Evolutionary conservation across 2,888 invertebrate species (phyloP), one percentile per base, ranked within the genome.

Genomic region (Parapristionchus giblindavisi): DNA sequence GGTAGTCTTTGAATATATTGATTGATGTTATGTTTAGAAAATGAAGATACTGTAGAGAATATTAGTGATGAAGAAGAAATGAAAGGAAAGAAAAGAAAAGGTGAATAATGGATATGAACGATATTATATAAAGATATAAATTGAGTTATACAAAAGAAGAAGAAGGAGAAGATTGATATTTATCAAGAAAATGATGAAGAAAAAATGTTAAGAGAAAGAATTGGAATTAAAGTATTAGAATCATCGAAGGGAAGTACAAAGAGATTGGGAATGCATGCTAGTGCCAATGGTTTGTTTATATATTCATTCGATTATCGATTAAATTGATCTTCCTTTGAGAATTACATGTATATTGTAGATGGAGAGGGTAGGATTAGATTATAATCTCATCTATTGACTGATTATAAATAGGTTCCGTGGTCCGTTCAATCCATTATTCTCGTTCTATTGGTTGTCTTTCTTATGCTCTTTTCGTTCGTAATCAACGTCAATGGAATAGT

Each of bases 401-500:
- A n/a, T n/a, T n/a, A n/a, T n/a, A n/a, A n/a, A 14, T 2, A 68
- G 68, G 68, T 27, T 27, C 29, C 17, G 68, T 68, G 11, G n/a
- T 11, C 34, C 29, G 34, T 52, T n/a, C 56, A 38, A 71, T 71
- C 71, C 32, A 79, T 38, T 88, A 89, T 77, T 89, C 89, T 3
- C 81, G 83, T 14, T 79, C 80, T 1, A 81, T 89, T 24, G 88
- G 88, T 38, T 89, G 88, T 40, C 82, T 81, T 17, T 83, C 89
- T 21, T 88, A 89, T 83, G 89, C 88, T 3, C 77, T 89, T 65
- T 89, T 85, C 88, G 87, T 77, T 63, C 75, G 80, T 75, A 89
- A 80, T 85, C 88, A 77, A 82, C 82, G 77, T 71, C 81, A 79
- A 32, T 88, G 83, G 85, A 83, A 76, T 79, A 82, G 76, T 68